These are phyloP conservation scores for Leptopilina myrica DNA, from an alignment of 2,888 invertebrate genomes.

Conservation along the genomic window DNA sequence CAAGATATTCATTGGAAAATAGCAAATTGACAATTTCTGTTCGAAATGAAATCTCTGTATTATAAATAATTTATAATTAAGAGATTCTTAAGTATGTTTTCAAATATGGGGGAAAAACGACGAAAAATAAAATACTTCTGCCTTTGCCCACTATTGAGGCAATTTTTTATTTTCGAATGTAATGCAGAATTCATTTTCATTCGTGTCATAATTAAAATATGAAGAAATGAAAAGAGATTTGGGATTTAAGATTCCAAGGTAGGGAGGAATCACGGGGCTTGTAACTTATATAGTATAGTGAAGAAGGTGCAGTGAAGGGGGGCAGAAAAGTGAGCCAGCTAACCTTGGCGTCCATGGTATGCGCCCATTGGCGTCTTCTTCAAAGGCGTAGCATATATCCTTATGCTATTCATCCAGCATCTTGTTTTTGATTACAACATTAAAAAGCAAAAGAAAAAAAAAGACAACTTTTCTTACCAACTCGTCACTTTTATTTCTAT, in stretches of 20 bases:
- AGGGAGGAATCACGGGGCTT: conserved; percentile 21
- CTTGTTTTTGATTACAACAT: conserved; percentile 53
- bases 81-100: too few species aligned
- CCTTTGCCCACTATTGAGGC: too few species aligned
- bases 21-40: neutral
- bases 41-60: neutral
- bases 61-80: too few species aligned
- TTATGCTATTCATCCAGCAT: conserved; percentile 39
- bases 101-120: too few species aligned
- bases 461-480: neutral
- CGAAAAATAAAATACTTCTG: too few species aligned
- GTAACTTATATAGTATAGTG: neutral
- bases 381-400: conserved; percentile 63
- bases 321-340: conserved; percentile 65
- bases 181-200: conserved; percentile 11
- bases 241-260: conserved; percentile 10
- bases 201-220: neutral
- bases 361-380: conserved; percentile 68
- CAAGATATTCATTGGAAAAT: neutral
- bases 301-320: conserved; percentile 18
- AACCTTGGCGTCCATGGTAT: conserved; percentile 73
- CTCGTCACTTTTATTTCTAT: neutral
- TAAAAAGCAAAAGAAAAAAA: neutral
- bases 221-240: conserved; percentile 19
- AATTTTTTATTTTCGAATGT: neutral